Base-by-base conservation (phyloP, 2,113 vertebrate genomes). In the Calcarius ornatus region DNA sequence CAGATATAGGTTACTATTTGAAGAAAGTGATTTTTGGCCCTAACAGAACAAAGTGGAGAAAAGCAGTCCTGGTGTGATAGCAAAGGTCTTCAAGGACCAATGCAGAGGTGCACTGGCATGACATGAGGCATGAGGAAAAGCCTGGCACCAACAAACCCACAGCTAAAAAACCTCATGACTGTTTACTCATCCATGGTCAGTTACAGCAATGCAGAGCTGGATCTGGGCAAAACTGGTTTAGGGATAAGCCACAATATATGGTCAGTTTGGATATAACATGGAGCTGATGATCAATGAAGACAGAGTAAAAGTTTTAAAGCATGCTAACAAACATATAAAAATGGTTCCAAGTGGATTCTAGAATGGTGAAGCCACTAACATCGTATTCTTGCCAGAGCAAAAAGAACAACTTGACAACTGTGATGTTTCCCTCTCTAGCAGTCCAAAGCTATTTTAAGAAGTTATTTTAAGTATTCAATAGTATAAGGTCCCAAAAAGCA, bases 41-140 rank as follows among this genome's bases (percentile, higher is more conserved):
- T 57, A n/a, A 33, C 7, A 20, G 19, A 80, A 54, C 3, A 3
- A 77, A 33, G 9, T 23, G 64, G 16, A 66, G 22, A 84, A 92
- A 66, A 48, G 10, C 0, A 4, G 8, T 16, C 6, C 30, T 70
- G 27, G 2, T 85, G 9, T 37, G 9, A 53, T 1, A 70, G 13
- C 17, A 53, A 51, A 85, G 22, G 10, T 13, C 57, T 77, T 59
- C 23, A 8, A 68, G 10, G 17, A 59, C 20, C 1, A 3, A 54
- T 19, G 18, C 5, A 56, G 48, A 82, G 8, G 6, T 7, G 1
- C 8, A 9, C 2, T 47, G 23, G 9, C 1, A 5, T 30, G 24
- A 18, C 15, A 47, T 23, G 31, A 68, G 6, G 20, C 14, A 10
- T 30, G 15, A 3, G 8, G 6, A 24, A 81, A 73, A 88, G 10